Conservation (phyloP, 2,888 invertebrate species). For the Meiosimyza decipiens region DNA sequence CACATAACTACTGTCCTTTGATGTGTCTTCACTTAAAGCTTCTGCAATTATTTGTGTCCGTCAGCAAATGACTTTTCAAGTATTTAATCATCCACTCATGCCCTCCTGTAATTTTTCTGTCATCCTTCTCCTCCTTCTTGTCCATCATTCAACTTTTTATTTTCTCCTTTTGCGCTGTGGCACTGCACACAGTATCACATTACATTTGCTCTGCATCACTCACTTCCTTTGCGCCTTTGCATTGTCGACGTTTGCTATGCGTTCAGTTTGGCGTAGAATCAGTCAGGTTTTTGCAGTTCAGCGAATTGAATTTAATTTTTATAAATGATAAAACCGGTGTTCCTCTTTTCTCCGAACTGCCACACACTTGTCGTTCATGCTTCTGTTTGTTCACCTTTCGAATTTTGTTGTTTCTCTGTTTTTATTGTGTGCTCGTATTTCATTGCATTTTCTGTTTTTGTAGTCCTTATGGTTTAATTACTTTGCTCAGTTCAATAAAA, state of each 20-base stretch:
- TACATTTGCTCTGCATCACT: constrained; percentile 2
- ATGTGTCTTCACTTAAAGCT: not conserved
- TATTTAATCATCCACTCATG: not conserved
- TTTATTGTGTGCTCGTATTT: too few species aligned
- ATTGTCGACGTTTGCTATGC: too few species aligned
- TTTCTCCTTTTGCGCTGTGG: not conserved
- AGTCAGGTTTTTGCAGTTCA: constrained; percentile 26
- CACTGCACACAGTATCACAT: constrained; percentile 2
- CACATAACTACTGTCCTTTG: not conserved
- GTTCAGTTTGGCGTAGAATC: too few species aligned
- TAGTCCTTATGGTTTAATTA: too few species aligned
- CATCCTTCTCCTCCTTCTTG: not conserved
- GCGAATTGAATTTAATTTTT: constrained; percentile 28
- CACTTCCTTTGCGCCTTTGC: too few species aligned
- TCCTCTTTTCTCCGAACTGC: not conserved
- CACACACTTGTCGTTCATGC: too few species aligned
- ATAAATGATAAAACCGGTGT: constrained; percentile 17
- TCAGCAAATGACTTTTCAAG: not conserved
- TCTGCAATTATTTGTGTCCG: not conserved
- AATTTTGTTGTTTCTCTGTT: too few species aligned
- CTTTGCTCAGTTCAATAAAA: too few species aligned
- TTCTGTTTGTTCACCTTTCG: too few species aligned
- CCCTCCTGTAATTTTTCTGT: not conserved
- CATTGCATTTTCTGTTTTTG: too few species aligned
- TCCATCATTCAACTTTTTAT: not conserved